Evolutionary conservation across 2,113 vertebrate genomes (phyloP).

Genomic region (Hyperoodon ampullatus): DNA sequence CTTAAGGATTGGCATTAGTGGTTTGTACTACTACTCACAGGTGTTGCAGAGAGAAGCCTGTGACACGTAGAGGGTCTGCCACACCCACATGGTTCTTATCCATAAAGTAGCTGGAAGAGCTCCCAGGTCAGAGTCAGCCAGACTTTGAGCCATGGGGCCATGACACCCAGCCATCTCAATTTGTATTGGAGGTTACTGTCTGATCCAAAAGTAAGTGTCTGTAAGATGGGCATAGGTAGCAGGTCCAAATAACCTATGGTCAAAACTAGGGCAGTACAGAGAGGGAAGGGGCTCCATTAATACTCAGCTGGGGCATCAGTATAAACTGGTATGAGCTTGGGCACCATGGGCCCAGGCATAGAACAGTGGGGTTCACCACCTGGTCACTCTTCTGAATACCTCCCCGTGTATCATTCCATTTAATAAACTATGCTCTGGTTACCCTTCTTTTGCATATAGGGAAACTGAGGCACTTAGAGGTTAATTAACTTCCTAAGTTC

Average conservation of each 20-base stretch:
- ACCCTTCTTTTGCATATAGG: not conserved
- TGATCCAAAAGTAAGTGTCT: not conserved
- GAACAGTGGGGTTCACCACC: rapidly evolving
- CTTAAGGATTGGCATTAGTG: not conserved
- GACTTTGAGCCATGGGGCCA: not conserved
- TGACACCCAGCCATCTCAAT: not conserved
- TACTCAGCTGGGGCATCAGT: too few species aligned
- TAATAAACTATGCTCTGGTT: not conserved
- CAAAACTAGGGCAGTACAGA: not conserved
- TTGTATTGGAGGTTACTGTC: not conserved
- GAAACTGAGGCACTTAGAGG: not conserved
- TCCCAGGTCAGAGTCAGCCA: not conserved
- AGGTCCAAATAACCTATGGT: not conserved
- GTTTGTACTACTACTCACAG: rapidly evolving
- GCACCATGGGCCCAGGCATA: rapidly evolving
- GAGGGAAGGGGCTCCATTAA: not conserved
- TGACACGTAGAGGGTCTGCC: rapidly evolving
- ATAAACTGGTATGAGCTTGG: too few species aligned
- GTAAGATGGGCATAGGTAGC: rapidly evolving
- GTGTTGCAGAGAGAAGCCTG: not conserved
- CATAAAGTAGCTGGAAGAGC: not conserved
- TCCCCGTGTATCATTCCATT: rapidly evolving
- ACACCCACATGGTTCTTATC: not conserved
- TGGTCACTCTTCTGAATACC: too few species aligned
- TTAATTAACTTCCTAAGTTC: not conserved